A percentile compares a stretch with the other conserved stretches of the same genome.
Conservation (phyloP, 2,888 invertebrate genomes). For the Cephus rjabovi region DNA sequence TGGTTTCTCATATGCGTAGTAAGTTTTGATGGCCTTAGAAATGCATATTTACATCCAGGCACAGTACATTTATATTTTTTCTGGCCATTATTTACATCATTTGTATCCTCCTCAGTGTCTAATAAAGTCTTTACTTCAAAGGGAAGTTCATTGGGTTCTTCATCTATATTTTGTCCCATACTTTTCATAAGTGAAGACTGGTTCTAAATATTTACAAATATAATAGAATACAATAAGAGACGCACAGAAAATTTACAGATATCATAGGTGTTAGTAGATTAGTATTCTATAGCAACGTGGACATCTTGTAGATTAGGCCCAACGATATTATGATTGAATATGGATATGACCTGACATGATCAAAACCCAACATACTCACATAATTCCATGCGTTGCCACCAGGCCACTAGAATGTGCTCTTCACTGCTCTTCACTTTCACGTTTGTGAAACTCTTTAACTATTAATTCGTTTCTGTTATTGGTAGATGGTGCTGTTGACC, state of each 20-base stretch:
- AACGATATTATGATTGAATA: background rate
- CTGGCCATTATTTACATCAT: background rate
- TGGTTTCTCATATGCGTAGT: constrained; percentile 71
- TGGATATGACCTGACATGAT: no score
- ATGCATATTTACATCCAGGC: constrained; percentile 68
- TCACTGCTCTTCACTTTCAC: background rate
- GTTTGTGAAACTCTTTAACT: no score
- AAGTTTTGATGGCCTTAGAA: constrained; percentile 70
- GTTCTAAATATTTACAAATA: background rate
- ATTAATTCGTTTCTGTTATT: background rate
- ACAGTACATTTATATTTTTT: constrained; percentile 67
- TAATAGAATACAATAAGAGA: background rate
- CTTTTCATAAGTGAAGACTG: background rate
- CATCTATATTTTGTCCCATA: background rate
- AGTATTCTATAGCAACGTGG: background rate
- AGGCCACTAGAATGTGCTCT: background rate
- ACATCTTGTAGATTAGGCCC: background rate
- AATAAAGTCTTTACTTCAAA: background rate
- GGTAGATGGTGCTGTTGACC: background rate
- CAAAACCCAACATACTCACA: background rate
- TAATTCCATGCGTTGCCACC: background rate
- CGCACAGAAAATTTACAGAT: background rate
- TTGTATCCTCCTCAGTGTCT: background rate
- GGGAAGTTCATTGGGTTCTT: background rate
- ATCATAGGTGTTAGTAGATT: background rate